Evolutionary conservation across 2,888 invertebrate genomes (phyloP).

Genomic region (Tipula confusa): DNA sequence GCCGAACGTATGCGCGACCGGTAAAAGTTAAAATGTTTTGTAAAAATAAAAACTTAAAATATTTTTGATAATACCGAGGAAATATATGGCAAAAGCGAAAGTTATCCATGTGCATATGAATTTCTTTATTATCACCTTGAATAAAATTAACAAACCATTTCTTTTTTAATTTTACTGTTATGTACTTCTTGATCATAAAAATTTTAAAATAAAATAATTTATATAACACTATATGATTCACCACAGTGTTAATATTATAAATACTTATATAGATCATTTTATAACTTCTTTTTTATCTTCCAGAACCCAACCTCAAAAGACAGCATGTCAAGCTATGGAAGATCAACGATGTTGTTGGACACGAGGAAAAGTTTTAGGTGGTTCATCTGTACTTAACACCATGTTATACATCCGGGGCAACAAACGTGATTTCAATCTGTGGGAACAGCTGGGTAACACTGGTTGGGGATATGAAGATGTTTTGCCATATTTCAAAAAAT

Average conservation of each 20-base stretch:
- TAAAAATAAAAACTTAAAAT: no score
- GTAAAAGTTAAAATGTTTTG: neutral
- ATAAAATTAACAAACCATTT: neutral
- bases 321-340: constrained; percentile 82
- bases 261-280: no score
- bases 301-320: constrained; percentile 76
- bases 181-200: neutral
- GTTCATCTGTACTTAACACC: constrained; percentile 81
- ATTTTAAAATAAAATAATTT: no score
- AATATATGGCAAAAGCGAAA: neutral
- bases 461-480: constrained; percentile 86
- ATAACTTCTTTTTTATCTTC: constrained; percentile 45
- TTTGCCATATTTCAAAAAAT: constrained; percentile 79
- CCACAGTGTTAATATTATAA: no score
- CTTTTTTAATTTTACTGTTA: neutral
- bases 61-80: neutral
- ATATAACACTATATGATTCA: neutral
- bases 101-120: neutral
- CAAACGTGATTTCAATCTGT: constrained; percentile 77
- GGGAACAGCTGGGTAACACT: constrained; percentile 78
- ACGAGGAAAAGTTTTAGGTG: constrained; percentile 82
- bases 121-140: neutral
- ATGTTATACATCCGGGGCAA: constrained; percentile 91
- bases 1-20: neutral
- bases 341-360: constrained; percentile 85